phyloP scores from a whole-genome alignment of 2,113 vertebrate species.

The Lophura nycthemera region DNA sequence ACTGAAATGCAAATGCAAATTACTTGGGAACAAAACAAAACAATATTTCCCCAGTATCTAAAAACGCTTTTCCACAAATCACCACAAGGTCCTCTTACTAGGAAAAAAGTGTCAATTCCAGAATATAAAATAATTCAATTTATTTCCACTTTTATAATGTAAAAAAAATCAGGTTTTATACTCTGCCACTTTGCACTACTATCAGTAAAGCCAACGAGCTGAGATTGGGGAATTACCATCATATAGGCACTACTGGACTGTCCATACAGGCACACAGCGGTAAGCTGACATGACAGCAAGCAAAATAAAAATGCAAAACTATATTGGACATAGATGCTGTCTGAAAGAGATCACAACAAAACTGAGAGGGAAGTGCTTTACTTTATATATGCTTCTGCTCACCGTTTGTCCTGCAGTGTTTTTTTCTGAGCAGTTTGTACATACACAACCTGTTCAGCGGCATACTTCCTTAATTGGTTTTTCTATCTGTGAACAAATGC shows the following conservation, averaged over 20 bases:
- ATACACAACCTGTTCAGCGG: background rate
- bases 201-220: background rate
- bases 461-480: background rate
- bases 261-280: background rate
- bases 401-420: background rate
- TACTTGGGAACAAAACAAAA: slow-evolving; percentile 39
- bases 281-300: background rate
- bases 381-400: background rate
- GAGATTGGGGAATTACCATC: background rate
- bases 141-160: background rate
- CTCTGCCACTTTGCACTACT: background rate
- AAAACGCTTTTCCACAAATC: background rate
- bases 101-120: background rate
- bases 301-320: background rate
- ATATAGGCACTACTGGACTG: background rate
- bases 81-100: background rate
- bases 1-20: slow-evolving; percentile 32
- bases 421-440: background rate
- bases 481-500: background rate
- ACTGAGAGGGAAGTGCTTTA: background rate
- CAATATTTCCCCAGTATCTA: background rate
- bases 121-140: background rate
- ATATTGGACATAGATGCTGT: background rate
- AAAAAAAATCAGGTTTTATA: background rate
- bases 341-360: background rate